These are phyloP conservation scores for Chrysochloris asiatica DNA, from an alignment of 2,113 vertebrate genomes.

Conservation along the genomic window DNA sequence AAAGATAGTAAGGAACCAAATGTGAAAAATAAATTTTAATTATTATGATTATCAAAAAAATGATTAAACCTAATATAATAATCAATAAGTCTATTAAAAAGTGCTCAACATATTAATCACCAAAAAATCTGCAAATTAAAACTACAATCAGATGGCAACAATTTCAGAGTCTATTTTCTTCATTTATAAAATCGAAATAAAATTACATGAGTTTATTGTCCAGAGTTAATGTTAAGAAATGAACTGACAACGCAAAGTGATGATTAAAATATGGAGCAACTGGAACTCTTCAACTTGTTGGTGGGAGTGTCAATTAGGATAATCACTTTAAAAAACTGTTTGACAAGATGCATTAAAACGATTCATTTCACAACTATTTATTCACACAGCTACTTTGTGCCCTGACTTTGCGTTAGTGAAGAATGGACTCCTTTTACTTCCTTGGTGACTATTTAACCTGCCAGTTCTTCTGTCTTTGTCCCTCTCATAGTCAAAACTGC, in stretches of 20 bases:
- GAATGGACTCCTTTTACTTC: too few relatives aligned
- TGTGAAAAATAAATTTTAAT: not conserved
- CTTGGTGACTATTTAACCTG: too few relatives aligned
- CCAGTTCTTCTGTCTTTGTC: too few relatives aligned
- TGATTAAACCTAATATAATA: not conserved
- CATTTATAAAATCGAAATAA: too few relatives aligned
- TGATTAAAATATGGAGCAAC: not conserved
- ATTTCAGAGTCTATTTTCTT: too few relatives aligned
- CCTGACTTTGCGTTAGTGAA: too few relatives aligned
- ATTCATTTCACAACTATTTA: too few relatives aligned
- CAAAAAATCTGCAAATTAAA: not conserved
- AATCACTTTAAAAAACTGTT: not conserved
- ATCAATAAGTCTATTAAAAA: not conserved
- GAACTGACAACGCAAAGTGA: not conserved
- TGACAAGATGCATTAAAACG: not conserved
- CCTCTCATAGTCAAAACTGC: too few relatives aligned
- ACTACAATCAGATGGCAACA: not conserved
- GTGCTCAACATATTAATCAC: not conserved
- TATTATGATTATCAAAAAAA: not conserved
- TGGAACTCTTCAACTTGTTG: not conserved
- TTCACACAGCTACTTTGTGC: too few relatives aligned
- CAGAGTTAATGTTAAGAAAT: not conserved
- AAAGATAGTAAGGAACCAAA: not conserved
- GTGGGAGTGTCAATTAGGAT: not conserved
- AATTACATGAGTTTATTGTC: too few relatives aligned